These are phyloP conservation scores for Caloenas nicobarica DNA, from an alignment of 2,113 vertebrate species.

Conservation along the genomic window DNA sequence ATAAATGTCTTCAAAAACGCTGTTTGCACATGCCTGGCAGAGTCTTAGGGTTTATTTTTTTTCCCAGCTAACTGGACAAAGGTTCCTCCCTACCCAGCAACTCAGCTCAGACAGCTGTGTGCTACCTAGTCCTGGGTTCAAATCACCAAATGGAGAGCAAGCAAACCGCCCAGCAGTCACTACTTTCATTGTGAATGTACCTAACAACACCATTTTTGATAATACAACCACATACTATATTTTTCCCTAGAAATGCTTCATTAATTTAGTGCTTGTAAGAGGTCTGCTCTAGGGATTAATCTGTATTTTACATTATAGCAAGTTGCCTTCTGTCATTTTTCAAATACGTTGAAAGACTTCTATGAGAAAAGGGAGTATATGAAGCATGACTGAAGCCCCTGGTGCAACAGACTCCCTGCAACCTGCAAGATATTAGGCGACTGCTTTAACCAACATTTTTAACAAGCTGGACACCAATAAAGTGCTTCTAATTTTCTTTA, in stretches of 20 bases:
- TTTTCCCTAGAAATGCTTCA: not conserved
- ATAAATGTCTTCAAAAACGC: not conserved
- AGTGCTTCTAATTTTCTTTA: not conserved
- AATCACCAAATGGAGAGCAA: not conserved
- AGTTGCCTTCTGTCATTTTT: not conserved
- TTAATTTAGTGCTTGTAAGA: not conserved
- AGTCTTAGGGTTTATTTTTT: not conserved
- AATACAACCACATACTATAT: not conserved
- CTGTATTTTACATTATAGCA: not conserved
- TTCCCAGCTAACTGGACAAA: not conserved
- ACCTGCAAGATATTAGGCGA: not conserved
- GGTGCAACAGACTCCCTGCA: not conserved
- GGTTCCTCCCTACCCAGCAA: not conserved
- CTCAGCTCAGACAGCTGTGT: not conserved
- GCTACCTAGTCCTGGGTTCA: not conserved
- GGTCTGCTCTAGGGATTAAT: not conserved
- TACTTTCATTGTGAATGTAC: not conserved
- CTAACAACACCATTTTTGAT: not conserved
- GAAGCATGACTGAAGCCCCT: not conserved
- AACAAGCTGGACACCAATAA: accelerated
- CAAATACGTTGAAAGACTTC: not conserved
- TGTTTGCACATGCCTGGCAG: not conserved
- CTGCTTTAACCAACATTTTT: not conserved
- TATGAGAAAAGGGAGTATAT: not conserved
- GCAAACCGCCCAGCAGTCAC: not conserved